Evolutionary conservation across 64 coral and sea anemone genomes (phyloP).

Genomic region (Astreopora myriophthalma): DNA sequence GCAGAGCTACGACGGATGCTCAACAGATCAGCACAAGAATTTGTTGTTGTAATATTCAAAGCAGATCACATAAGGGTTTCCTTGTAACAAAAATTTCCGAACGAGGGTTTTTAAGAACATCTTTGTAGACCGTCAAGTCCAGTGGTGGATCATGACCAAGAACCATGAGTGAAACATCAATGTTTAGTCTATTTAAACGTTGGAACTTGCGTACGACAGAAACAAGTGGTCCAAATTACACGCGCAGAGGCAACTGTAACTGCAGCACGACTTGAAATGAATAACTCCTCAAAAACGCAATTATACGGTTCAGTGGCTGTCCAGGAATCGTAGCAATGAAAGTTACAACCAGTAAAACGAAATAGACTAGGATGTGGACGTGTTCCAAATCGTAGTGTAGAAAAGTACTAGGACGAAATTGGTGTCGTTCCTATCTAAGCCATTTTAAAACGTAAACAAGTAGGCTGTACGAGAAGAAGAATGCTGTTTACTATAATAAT

Average conservation of each 20-base stretch:
- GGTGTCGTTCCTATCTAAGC: no score
- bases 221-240: neutral
- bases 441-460: no score
- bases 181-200: neutral
- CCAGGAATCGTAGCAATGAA: neutral
- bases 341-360: neutral
- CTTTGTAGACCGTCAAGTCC: neutral
- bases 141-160: neutral
- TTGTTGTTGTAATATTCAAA: neutral
- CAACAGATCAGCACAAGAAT: neutral
- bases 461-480: no score
- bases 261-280: neutral
- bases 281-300: neutral
- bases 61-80: neutral
- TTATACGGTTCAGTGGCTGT: neutral
- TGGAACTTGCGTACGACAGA: neutral
- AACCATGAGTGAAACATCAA: neutral
- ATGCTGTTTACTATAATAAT: no score
- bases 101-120: slow-evolving; percentile 8
- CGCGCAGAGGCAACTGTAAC: neutral
- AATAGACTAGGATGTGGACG: no score
- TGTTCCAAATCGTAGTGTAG: no score
- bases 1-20: neutral
- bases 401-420: no score
- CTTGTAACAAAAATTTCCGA: neutral